phyloP scores from a whole-genome alignment of 2,888 invertebrate genomes.

The Orthosia gracilis region DNA sequence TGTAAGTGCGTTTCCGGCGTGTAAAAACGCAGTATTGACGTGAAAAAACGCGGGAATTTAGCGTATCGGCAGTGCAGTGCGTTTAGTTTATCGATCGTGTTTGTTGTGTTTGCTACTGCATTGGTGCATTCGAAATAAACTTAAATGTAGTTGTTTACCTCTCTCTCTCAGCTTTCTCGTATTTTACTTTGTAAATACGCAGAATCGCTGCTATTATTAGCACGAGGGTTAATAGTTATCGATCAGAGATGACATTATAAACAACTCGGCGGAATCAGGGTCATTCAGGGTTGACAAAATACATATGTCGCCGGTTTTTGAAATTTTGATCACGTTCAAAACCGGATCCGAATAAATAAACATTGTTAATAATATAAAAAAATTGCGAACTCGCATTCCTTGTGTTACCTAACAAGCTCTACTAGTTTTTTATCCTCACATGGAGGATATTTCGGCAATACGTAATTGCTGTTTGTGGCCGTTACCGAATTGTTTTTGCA shows the following conservation, averaged over 20 bases:
- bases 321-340: conserved; percentile 67
- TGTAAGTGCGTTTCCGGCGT: conserved; percentile 53
- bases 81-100: conserved; percentile 85
- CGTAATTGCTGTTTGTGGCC: conserved; percentile 43
- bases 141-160: conserved; percentile 82
- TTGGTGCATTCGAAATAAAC: conserved; percentile 79
- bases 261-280: conserved; percentile 54
- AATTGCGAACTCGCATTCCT: conserved; percentile 78
- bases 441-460: conserved; percentile 60
- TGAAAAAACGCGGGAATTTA: conserved; percentile 82
- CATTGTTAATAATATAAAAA: conserved; percentile 65
- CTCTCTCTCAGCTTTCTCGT: conserved; percentile 72
- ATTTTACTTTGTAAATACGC: conserved; percentile 65
- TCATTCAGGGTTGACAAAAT: conserved; percentile 53
- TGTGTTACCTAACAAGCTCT: conserved; percentile 78
- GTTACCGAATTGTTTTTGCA: conserved; percentile 44
- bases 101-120: conserved; percentile 79
- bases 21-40: conserved; percentile 65
- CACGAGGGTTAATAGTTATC: conserved; percentile 73
- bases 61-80: conserved; percentile 72
- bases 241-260: conserved; percentile 68
- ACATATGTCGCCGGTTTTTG: conserved; percentile 60
- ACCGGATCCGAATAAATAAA: conserved; percentile 73
- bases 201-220: conserved; percentile 73
- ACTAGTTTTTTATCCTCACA: conserved; percentile 78